A percentile compares a stretch with the other conserved stretches of the same genome.
These are phyloP conservation scores for Zelleria hepariella DNA, from an alignment of 2,888 invertebrate species.

Conservation along the genomic window DNA sequence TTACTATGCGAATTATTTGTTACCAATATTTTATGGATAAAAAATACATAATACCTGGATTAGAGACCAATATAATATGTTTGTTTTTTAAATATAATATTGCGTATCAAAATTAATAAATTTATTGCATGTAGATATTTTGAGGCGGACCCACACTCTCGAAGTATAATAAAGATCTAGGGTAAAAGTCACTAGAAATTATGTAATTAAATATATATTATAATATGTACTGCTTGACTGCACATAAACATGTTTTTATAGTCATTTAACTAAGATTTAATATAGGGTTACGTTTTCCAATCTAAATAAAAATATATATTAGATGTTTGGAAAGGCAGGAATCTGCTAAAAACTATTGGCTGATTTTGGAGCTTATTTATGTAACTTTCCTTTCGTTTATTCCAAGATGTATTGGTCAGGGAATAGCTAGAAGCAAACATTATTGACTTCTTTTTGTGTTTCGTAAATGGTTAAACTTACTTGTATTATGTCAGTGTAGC, in stretches of 20 bases:
- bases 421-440: too few relatives aligned
- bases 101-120: background rate
- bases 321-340: background rate
- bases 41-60: background rate
- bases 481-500: too few relatives aligned
- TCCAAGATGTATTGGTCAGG: too few relatives aligned
- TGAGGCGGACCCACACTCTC: background rate
- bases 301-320: background rate
- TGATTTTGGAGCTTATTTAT: background rate
- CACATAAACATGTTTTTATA: slow-evolving; percentile 30
- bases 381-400: background rate
- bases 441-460: too few relatives aligned
- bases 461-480: too few relatives aligned
- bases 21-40: background rate
- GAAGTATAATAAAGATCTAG: background rate
- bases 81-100: background rate
- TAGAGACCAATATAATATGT: background rate
- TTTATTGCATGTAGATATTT: background rate
- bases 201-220: slow-evolving; percentile 12
- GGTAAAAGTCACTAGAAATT: slow-evolving; percentile 34
- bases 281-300: background rate
- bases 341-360: background rate
- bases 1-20: too few relatives aligned
- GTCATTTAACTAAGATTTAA: background rate
- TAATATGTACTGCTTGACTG: slow-evolving; percentile 29